Evolutionary conservation across 2,797 vertebrate genomes (phyloP), one percentile per base, ranked within the genome.

Genomic region (Parauchenoglanis ngamensis): DNA sequence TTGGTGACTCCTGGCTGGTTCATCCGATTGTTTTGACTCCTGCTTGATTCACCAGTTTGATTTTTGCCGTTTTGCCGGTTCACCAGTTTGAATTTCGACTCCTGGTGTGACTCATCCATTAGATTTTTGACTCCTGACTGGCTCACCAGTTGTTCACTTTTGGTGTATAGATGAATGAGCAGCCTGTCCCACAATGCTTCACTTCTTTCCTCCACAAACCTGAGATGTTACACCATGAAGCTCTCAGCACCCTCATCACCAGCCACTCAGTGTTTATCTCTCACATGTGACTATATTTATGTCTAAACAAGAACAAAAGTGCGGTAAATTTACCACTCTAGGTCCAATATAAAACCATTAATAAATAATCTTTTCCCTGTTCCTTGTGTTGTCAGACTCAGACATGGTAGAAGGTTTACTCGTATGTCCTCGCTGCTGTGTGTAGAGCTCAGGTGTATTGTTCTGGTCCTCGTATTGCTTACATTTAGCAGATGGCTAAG

Each of bases 401-500:
- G 17, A 5, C 52, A 15, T 13, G 52, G 52, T 54, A 54, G 72
- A 44, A 49, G 23, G 73, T n/a, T 15, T 7, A 49, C 73, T 77
- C 4, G 25, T 54, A 7, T 77, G 15, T 77, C 73, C 73, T 72
- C 28, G 12, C 68, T 2, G 35, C 17, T 31, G 81, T 52, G 46
- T 31, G n/a, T 83, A 12, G 31, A 19, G n/a, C 31, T 83, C 17
- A 68, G 81, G 61, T 68, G n/a, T 7, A 25, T 35, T 61, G 78
- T 63, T 63, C 21, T 81, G 57, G 21, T 81, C 57, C n/a, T 31
- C 15, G 17, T 83, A 11, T 67, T 67, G 81, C 63, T 83, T 83
- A 83, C 63, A 35, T 70, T 70, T 31, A 54, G 44, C 63, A 70
- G 49, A 35, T 84, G 67, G 82, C 65, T 73, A 57, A 84, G 63